phyloP scores from a whole-genome alignment of 2,888 invertebrate species.

The Norana najaformis region DNA sequence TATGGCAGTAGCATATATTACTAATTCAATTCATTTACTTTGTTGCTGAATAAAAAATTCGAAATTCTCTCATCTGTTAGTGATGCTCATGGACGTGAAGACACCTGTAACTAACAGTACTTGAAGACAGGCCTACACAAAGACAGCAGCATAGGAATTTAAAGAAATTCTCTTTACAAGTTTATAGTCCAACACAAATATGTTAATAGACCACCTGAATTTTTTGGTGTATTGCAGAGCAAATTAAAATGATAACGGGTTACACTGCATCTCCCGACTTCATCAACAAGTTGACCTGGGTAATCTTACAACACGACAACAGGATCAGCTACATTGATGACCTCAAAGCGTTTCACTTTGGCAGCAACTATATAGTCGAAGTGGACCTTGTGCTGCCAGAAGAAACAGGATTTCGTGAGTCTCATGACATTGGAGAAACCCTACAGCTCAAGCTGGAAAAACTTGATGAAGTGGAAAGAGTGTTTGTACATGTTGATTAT shows the following conservation, averaged over 20 bases:
- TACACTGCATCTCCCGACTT: slow-evolving; percentile 56
- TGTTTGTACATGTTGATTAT: slow-evolving; percentile 66
- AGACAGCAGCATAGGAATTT: neutral
- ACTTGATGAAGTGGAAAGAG: slow-evolving; percentile 63
- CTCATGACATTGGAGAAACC: slow-evolving; percentile 65
- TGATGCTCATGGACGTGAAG: neutral
- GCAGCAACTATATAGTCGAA: slow-evolving; percentile 63
- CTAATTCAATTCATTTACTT: no score
- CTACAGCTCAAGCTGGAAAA: slow-evolving; percentile 64
- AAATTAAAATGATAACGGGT: slow-evolving; percentile 59
- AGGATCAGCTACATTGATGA: slow-evolving; percentile 62
- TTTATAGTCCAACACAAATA: neutral
- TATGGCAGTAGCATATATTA: no score
- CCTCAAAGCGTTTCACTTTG: slow-evolving; percentile 65
- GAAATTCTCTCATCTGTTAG: neutral
- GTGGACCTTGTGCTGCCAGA: slow-evolving; percentile 57
- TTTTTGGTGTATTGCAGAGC: slow-evolving; percentile 48
- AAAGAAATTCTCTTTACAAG: neutral
- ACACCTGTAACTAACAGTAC: neutral
- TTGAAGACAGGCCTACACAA: no score
- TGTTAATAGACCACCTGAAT: neutral
- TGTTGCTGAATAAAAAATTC: neutral
- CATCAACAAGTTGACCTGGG: slow-evolving; percentile 60
- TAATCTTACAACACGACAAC: slow-evolving; percentile 56
- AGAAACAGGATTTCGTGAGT: slow-evolving; percentile 61